Evolutionary conservation across 2,888 invertebrate genomes (phyloP).

Genomic region (Metalampra italica): DNA sequence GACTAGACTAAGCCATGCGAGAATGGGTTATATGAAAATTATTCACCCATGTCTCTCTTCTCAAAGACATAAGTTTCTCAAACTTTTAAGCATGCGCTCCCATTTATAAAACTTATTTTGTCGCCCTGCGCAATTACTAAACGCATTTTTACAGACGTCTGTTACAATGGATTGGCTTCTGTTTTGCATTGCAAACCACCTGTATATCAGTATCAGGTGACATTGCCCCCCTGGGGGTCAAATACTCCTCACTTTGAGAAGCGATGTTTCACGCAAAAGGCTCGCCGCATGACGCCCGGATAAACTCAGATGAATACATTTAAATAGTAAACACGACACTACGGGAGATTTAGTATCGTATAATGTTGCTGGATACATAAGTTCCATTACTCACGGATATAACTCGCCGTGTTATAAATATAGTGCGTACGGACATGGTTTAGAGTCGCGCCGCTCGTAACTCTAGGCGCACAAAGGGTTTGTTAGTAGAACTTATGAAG

Average conservation of each 20-base stretch:
- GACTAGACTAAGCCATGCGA: conserved; percentile 5
- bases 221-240: no score
- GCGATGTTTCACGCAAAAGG: conserved; percentile 45
- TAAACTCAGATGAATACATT: conserved; percentile 76
- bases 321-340: conserved; percentile 76
- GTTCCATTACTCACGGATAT: conserved; percentile 68
- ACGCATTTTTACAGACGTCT: no score
- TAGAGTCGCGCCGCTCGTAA: conserved; percentile 56
- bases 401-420: conserved; percentile 73
- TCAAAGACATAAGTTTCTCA: no score
- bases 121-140: no score
- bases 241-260: no score
- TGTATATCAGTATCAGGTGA: no score
- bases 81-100: no score
- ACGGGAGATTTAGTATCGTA: conserved; percentile 67
- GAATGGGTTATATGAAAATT: conserved; percentile 60
- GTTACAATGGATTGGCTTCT: no score
- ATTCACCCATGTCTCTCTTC: conserved; percentile 52
- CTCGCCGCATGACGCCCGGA: conserved; percentile 70
- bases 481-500: conserved; percentile 74
- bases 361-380: conserved; percentile 68
- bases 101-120: no score
- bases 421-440: conserved; percentile 60
- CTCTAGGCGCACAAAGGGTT: conserved; percentile 67
- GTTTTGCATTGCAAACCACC: no score